A percentile compares a stretch with the other conserved stretches of the same genome.
Evolutionary conservation across 2,888 invertebrate species (phyloP).

Genomic region (Pilophorus perplexus): DNA sequence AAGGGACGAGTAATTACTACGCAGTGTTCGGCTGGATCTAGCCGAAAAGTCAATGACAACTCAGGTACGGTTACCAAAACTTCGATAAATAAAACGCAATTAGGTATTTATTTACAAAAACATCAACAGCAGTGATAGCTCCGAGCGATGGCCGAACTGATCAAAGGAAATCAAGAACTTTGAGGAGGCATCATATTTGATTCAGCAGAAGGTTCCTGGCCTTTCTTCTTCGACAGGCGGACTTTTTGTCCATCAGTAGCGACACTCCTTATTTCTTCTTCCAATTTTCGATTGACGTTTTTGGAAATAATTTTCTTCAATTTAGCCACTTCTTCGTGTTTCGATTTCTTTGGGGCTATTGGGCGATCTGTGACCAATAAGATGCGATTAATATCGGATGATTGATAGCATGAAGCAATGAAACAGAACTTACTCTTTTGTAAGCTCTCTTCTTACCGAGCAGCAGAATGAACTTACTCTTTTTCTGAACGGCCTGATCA

Average conservation of each 20-base stretch:
- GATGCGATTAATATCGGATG: too few species aligned
- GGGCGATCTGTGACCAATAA: slow-evolving; percentile 53
- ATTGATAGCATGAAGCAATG: neutral
- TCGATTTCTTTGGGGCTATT: slow-evolving; percentile 62
- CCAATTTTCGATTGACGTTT: slow-evolving; percentile 68
- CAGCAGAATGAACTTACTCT: slow-evolving; percentile 21
- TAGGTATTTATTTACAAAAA: too few species aligned
- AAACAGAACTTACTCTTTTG: too few species aligned
- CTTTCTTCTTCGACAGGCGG: slow-evolving; percentile 47
- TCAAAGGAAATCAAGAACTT: slow-evolving; percentile 16
- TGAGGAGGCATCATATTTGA: slow-evolving; percentile 46
- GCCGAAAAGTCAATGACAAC: too few species aligned
- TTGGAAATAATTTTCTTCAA: slow-evolving; percentile 66
- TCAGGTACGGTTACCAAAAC: too few species aligned
- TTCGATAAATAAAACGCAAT: too few species aligned
- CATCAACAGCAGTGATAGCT: too few species aligned
- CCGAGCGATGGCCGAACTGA: too few species aligned
- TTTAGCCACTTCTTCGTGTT: slow-evolving; percentile 60
- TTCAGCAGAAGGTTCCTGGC: slow-evolving; percentile 32
- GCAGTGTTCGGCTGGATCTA: too few species aligned
- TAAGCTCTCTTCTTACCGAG: too few species aligned
- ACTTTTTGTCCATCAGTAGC: slow-evolving; percentile 55
- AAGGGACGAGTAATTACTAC: too few species aligned
- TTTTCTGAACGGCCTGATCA: neutral
- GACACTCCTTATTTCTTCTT: slow-evolving; percentile 63